Evolutionary conservation across 35 echinoderm and acorn worm genomes (phyloP).

Genomic region (Ptychodera flava): DNA sequence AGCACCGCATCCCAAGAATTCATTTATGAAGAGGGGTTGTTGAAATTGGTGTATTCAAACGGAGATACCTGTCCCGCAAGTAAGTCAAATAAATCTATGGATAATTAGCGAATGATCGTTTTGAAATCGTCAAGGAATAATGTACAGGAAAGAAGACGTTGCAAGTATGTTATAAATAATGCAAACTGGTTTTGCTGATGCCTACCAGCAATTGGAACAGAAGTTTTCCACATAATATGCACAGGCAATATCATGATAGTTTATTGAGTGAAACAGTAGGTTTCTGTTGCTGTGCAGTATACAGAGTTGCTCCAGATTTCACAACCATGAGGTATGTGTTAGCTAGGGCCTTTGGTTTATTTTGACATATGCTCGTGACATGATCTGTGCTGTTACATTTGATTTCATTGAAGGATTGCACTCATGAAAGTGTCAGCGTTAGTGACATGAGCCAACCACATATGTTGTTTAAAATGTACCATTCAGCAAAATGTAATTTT

Average conservation of each 20-base stretch:
- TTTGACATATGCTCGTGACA: too few relatives aligned
- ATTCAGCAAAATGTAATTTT: too few relatives aligned
- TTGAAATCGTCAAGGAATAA: not conserved
- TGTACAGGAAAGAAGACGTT: not conserved
- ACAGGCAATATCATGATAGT: not conserved
- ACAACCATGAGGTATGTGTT: too few relatives aligned
- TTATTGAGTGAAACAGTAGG: constrained; percentile 41
- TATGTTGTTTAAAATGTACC: too few relatives aligned
- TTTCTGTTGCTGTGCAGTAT: too few relatives aligned
- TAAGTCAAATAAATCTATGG: not conserved
- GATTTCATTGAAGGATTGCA: too few relatives aligned
- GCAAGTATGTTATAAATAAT: not conserved
- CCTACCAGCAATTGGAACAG: not conserved
- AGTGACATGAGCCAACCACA: too few relatives aligned
- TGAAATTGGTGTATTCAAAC: constrained; percentile 57
- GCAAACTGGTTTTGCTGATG: not conserved
- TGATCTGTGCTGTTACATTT: too few relatives aligned
- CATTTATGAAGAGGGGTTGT: constrained; percentile 34
- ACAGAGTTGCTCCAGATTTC: too few relatives aligned
- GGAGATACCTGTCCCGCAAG: constrained; percentile 37
- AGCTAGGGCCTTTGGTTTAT: too few relatives aligned
- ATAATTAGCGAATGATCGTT: not conserved
- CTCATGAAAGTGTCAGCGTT: too few relatives aligned
- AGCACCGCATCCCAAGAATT: constrained; percentile 39
- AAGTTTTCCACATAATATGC: not conserved